Evolutionary conservation across 2,888 invertebrate species (phyloP).

Genomic region (Drosophila anomalipes): DNA sequence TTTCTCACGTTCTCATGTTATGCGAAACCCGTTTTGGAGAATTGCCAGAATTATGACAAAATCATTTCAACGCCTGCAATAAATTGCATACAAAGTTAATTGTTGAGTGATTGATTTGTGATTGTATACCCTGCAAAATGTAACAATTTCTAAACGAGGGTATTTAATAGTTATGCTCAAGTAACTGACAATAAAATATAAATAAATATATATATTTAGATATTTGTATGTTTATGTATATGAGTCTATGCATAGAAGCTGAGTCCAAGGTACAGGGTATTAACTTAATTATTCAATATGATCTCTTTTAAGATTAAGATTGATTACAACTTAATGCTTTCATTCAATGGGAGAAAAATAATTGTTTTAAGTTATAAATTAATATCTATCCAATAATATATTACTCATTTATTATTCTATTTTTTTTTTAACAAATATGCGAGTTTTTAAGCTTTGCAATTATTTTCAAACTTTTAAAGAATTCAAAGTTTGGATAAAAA

Average conservation of each 20-base stretch:
- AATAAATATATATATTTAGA: no score
- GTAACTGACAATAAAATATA: background rate
- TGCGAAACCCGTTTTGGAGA: slow-evolving; percentile 47
- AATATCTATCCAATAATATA: background rate
- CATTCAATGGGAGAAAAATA: background rate
- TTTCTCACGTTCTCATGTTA: slow-evolving; percentile 58
- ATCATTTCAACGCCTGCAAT: slow-evolving; percentile 47
- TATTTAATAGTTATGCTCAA: no score
- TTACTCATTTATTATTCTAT: background rate
- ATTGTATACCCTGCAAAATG: background rate
- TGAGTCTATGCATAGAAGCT: background rate
- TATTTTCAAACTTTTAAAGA: background rate
- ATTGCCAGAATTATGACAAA: slow-evolving; percentile 47
- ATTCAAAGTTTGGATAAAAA: background rate
- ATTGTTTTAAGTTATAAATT: background rate
- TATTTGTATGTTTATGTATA: background rate
- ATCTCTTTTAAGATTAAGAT: background rate
- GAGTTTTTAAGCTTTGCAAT: background rate
- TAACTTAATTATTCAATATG: background rate
- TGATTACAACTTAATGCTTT: background rate
- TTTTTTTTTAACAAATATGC: background rate
- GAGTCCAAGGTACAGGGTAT: background rate
- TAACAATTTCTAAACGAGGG: background rate
- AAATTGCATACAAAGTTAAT: slow-evolving; percentile 27
- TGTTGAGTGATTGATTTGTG: slow-evolving; percentile 35